A percentile compares a stretch with the other conserved stretches of the same genome.
Conservation (phyloP, 2,888 invertebrate genomes). For the Eledone cirrhosa region DNA sequence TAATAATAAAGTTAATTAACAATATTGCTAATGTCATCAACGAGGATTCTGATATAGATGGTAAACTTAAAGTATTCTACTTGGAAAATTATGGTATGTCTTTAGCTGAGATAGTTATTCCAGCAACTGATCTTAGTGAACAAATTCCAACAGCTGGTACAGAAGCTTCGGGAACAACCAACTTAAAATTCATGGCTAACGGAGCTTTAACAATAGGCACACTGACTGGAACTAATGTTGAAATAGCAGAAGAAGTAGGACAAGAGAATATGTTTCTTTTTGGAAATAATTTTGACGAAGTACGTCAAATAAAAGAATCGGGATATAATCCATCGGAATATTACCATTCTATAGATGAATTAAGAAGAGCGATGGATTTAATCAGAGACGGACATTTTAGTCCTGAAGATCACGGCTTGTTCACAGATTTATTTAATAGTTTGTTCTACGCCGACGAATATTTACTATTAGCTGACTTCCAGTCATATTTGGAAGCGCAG, state of each 20-base stretch:
- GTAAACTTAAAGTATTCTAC: conserved; percentile 90
- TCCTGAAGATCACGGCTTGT: neutral
- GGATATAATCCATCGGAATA: neutral
- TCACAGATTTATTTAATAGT: neutral
- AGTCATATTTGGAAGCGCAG: neutral
- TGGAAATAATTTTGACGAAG: conserved; percentile 70
- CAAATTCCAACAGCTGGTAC: conserved; percentile 99
- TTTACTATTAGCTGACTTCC: conserved; percentile 2
- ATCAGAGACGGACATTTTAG: conserved; percentile 11
- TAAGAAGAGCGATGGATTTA: neutral
- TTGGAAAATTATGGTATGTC: conserved; percentile 98
- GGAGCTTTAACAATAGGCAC: conserved; percentile 98
- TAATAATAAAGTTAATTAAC: conserved; percentile 95
- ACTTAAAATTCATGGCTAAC: conserved; percentile 98
- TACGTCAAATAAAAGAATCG: conserved; percentile 70
- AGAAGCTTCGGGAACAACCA: conserved; percentile 98
- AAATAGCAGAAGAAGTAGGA: conserved; percentile 95
- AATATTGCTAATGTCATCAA: conserved; percentile 93
- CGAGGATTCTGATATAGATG: conserved; percentile 95
- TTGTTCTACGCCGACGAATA: neutral
- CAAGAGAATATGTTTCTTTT: conserved; percentile 96
- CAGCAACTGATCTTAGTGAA: conserved; percentile 96
- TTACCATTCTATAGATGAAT: neutral
- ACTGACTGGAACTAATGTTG: conserved; percentile 98
- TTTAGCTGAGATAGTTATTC: conserved; percentile 96